These are phyloP conservation scores for Zeuzera pyrina DNA, from an alignment of 2,888 invertebrate genomes.

Conservation along the genomic window DNA sequence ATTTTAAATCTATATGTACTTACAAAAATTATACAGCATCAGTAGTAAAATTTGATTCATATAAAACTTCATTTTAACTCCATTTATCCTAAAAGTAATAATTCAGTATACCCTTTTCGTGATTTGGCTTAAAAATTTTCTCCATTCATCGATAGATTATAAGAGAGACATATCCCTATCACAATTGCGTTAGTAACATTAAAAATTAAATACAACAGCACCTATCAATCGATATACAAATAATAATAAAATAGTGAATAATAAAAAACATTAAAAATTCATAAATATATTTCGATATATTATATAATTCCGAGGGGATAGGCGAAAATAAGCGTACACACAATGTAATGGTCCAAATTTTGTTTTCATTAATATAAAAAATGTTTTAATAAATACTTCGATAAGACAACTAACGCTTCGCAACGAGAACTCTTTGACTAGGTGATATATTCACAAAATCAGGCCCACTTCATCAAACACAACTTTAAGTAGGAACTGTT, in stretches of 20 bases:
- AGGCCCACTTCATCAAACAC: no score
- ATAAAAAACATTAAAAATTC: constrained; percentile 52
- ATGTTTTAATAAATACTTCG: constrained; percentile 38
- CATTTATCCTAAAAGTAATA: constrained; percentile 64
- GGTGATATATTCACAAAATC: constrained; percentile 26
- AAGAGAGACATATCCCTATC: constrained; percentile 60
- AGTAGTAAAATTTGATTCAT: constrained; percentile 61
- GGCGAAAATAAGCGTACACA: constrained; percentile 41
- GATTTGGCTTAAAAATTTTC: constrained; percentile 60
- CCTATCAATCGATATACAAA: constrained; percentile 58
- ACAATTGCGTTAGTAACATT: constrained; percentile 55
- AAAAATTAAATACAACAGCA: constrained; percentile 67
- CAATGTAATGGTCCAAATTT: constrained; percentile 39
- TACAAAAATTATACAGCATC: constrained; percentile 59
- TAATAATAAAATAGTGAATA: constrained; percentile 36
- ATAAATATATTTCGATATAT: constrained; percentile 35
- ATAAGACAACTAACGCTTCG: constrained; percentile 53
- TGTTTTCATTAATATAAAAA: constrained; percentile 29
- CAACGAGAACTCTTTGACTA: constrained; percentile 48
- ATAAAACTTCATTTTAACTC: constrained; percentile 61
- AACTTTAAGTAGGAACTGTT: neutral
- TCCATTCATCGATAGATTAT: constrained; percentile 52
- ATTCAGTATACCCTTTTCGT: constrained; percentile 67
- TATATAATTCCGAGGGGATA: constrained; percentile 41
- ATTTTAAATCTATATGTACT: constrained; percentile 59